Evolutionary conservation across 37 sponge, comb jelly and placozoan species (phyloP).

Genomic region (Oscarella lobularis): DNA sequence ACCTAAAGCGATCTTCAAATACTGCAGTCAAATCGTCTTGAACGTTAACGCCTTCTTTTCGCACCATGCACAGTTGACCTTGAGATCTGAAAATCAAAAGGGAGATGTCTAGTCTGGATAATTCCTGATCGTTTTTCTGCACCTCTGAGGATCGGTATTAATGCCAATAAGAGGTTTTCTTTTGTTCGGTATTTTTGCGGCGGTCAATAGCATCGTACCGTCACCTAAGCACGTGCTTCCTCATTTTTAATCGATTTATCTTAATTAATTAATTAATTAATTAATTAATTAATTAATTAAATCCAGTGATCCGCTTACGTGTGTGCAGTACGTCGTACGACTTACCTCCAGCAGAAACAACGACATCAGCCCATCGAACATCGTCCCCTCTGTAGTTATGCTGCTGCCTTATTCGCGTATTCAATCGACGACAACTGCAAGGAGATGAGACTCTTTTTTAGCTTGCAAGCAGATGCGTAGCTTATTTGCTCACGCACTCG

Average conservation of each 20-base stretch:
- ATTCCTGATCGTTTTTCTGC: too few species aligned
- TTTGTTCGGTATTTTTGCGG: conserved; percentile 20
- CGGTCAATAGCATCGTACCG: conserved; percentile 54
- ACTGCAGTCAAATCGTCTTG: conserved; percentile 10
- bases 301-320: too few species aligned
- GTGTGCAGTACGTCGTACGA: too few species aligned
- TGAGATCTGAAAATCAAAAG: conserved; percentile 21
- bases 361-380: conserved; percentile 50
- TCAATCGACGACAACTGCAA: conserved; percentile 14
- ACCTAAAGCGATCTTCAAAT: conserved; percentile 24
- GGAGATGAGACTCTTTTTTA: too few species aligned
- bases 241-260: too few species aligned
- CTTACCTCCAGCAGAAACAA: conserved; percentile 63
- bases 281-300: too few species aligned
- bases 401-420: conserved; percentile 16
- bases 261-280: too few species aligned
- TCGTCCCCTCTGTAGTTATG: conserved; percentile 31
- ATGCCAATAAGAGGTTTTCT: conserved; percentile 49
- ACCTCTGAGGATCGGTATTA: conserved; percentile 67
- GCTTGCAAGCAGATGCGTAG: too few species aligned
- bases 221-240: conserved; percentile 30
- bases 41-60: not conserved
- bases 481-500: too few species aligned
- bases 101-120: too few species aligned
- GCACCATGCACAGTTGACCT: conserved; percentile 36